A percentile compares a stretch with the other conserved stretches of the same genome.
phyloP scores from a whole-genome alignment of 2,888 invertebrate genomes.

The Chymomyza amoena region DNA sequence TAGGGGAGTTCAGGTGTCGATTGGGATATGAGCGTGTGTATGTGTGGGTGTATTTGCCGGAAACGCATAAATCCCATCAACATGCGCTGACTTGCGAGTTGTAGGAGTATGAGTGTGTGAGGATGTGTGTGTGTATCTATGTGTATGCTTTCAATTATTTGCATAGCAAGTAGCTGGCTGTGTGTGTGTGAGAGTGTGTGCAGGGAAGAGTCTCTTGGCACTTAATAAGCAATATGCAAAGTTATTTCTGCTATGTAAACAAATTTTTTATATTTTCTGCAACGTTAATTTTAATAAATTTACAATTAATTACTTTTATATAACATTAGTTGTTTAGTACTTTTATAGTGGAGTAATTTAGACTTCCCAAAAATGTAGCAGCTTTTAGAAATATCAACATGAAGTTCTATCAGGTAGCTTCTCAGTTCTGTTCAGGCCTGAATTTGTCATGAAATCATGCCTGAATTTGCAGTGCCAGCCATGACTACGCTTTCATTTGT shows the following conservation, averaged over 20 bases:
- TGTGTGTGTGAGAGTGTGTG: background rate
- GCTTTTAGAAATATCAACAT: too few relatives aligned
- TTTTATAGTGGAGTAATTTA: too few relatives aligned
- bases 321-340: background rate
- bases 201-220: conserved; percentile 47
- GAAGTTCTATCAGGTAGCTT: too few relatives aligned
- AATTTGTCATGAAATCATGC: too few relatives aligned
- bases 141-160: conserved; percentile 64
- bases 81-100: conserved; percentile 18
- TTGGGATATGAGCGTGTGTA: conserved; percentile 20
- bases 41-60: conserved; percentile 1
- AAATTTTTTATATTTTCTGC: background rate
- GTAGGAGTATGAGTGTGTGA: background rate
- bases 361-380: too few relatives aligned
- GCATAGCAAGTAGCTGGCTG: conserved; percentile 37
- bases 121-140: conserved; percentile 8
- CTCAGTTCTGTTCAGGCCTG: too few relatives aligned
- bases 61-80: conserved; percentile 55
- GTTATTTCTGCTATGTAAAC: conserved; percentile 24
- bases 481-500: too few relatives aligned
- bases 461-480: too few relatives aligned
- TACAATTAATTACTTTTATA: conserved; percentile 50
- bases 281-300: conserved; percentile 58
- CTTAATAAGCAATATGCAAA: conserved; percentile 66
- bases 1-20: conserved; percentile 47